A percentile compares a stretch with the other conserved stretches of the same genome.
phyloP scores from a whole-genome alignment of 1,140 invertebrate species.

The Sipha flava region DNA sequence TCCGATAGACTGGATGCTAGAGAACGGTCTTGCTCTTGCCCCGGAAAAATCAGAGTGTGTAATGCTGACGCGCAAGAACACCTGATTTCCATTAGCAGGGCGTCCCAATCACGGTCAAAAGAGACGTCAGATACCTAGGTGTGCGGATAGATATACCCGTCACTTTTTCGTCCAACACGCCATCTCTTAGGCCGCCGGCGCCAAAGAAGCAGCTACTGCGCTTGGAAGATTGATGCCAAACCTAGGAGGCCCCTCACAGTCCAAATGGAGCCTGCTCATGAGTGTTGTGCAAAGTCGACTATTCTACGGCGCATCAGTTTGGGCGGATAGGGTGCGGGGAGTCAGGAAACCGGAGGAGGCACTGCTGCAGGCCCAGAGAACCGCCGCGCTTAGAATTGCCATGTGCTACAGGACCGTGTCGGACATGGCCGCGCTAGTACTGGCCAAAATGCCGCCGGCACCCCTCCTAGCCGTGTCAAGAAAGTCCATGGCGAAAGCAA shows the following conservation, averaged over 20 bases:
- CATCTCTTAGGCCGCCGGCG: neutral
- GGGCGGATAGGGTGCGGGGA: slow-evolving; percentile 48
- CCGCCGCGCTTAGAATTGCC: too few relatives aligned
- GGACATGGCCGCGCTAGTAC: too few relatives aligned
- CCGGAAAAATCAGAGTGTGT: neutral
- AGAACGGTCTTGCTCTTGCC: neutral
- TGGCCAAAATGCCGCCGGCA: too few relatives aligned
- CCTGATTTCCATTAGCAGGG: neutral
- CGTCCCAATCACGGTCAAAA: neutral
- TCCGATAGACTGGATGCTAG: neutral
- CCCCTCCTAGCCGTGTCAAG: too few relatives aligned
- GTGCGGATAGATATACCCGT: neutral
- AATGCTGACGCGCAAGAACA: neutral
- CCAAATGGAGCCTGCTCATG: slow-evolving; percentile 36
- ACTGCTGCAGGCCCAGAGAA: too few relatives aligned
- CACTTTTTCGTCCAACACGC: neutral
- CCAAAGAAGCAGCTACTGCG: slow-evolving; percentile 38
- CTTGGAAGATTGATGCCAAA: slow-evolving; percentile 38
- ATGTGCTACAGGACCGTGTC: too few relatives aligned
- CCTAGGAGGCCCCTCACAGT: slow-evolving; percentile 43
- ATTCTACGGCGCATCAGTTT: slow-evolving; percentile 43
- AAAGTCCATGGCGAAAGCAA: too few relatives aligned
- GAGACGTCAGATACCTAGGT: neutral
- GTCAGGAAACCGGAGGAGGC: too few relatives aligned
- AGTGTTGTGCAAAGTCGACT: slow-evolving; percentile 9